Evolutionary conservation across 2,113 vertebrate species (phyloP), one percentile per base, ranked within the genome.

Genomic region (Sebastes schlegelii): DNA sequence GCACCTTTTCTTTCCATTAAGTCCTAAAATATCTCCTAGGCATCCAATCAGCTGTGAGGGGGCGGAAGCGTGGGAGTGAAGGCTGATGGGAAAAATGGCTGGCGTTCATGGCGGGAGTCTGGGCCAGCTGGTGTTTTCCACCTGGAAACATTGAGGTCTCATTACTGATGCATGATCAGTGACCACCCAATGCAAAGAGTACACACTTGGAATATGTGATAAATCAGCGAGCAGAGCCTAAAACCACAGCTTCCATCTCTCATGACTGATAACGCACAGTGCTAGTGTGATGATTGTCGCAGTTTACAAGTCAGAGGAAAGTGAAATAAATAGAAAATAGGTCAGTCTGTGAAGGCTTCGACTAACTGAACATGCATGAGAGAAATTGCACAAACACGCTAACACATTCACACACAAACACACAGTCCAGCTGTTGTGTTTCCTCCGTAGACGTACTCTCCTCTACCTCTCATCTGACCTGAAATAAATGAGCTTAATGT

Each of bases 321-420:
- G 64, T 63, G 74, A 88, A 88, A 88, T 80, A 77, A 88, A 88
- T 65, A 84, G 82, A 86, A 89, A 91, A 88, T 91, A 85, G 86
- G 84, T 90, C 86, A 88, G 52, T 60, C 66, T 85, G 73, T 77
- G 71, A 84, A 82, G 64, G 81, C 65, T 64, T 84, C 70, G n/a
- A 65, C 67, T 75, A 19, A 48, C 19, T 69, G 68, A 80, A 34
- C 77, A 73, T 80, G 51, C 80, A 79, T 63, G 48, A 80, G 64
- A 84, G 79, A 69, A 79, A 86, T 26, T 63, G 4, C 58, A 74
- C 8, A 64, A 60, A 73, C 75, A 21, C 17, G 6, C 52, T 62
- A 34, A 79, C 46, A 52, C 42, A 13, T 48, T 51, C 57, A 42
- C 34, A 54, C 58, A 16, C 26, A 69, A 66, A 80, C 69, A 86